Conservation (phyloP, 2,888 invertebrate genomes). For the Phaedon cochleariae region DNA sequence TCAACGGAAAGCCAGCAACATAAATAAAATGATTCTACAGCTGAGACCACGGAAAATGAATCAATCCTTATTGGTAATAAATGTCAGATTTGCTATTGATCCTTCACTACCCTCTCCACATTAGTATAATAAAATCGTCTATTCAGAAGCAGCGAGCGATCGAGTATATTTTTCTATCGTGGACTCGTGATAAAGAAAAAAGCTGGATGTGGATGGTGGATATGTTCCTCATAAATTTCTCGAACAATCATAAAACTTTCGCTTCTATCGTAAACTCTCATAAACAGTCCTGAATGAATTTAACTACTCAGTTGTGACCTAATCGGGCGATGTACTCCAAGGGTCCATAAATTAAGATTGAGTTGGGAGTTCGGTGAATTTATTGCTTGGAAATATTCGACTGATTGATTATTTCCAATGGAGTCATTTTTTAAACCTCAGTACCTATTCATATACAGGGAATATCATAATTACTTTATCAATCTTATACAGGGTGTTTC, state of each 20-base stretch:
- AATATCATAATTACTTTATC: too few species aligned
- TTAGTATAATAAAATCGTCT: conserved; percentile 58
- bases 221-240: conserved; percentile 46
- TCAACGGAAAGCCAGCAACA: conserved; percentile 31
- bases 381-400: neutral
- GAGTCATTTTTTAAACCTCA: too few species aligned
- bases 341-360: conserved; percentile 14
- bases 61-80: conserved; percentile 59
- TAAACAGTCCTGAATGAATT: conserved; percentile 34
- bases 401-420: neutral
- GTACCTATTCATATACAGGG: too few species aligned
- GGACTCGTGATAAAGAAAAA: conserved; percentile 31
- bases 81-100: conserved; percentile 53
- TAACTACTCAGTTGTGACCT: conserved; percentile 15
- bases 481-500: too few species aligned
- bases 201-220: conserved; percentile 28
- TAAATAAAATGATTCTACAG: conserved; percentile 46
- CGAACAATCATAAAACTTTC: conserved; percentile 46
- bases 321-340: conserved; percentile 9
- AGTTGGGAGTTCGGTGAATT: neutral
- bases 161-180: conserved; percentile 31
- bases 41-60: conserved; percentile 52
- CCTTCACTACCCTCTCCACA: conserved; percentile 52
- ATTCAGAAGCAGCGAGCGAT: conserved; percentile 44
- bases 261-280: conserved; percentile 32